Conservation (phyloP, 2,113 vertebrate species). For the Salvelinus sp. region DNA sequence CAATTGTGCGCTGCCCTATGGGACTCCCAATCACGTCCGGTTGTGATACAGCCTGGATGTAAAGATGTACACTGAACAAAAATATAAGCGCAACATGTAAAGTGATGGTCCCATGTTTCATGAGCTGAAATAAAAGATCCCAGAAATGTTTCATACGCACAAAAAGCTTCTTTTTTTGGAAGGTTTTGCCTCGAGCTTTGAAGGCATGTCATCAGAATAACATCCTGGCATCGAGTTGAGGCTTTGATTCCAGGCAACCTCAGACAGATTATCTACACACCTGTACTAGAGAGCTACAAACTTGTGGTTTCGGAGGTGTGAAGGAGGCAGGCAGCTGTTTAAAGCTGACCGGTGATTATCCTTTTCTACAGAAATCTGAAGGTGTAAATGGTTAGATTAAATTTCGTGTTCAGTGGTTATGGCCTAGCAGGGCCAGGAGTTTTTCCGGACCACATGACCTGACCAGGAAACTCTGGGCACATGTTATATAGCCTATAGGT, state of each 20-base stretch:
- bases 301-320: conserved; percentile 22
- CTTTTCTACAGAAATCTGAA: neutral
- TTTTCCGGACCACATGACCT: too few relatives aligned
- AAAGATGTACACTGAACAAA: too few relatives aligned
- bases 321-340: conserved; percentile 49
- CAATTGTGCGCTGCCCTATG: too few relatives aligned
- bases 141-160: too few relatives aligned
- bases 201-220: neutral
- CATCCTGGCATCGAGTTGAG: neutral
- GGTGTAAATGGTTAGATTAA: neutral
- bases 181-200: neutral
- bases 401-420: neutral
- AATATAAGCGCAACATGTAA: too few relatives aligned
- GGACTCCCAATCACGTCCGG: too few relatives aligned
- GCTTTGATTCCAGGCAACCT: neutral
- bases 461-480: too few relatives aligned
- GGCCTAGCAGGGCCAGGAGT: neutral
- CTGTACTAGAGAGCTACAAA: conserved; percentile 27
- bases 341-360: conserved; percentile 43
- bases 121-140: too few relatives aligned
- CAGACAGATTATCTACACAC: conserved; percentile 1
- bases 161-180: too few relatives aligned
- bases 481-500: neutral
- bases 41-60: too few relatives aligned
- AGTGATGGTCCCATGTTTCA: too few relatives aligned